phyloP scores from a whole-genome alignment of 2,888 invertebrate species.

The Saturnia pavonia region DNA sequence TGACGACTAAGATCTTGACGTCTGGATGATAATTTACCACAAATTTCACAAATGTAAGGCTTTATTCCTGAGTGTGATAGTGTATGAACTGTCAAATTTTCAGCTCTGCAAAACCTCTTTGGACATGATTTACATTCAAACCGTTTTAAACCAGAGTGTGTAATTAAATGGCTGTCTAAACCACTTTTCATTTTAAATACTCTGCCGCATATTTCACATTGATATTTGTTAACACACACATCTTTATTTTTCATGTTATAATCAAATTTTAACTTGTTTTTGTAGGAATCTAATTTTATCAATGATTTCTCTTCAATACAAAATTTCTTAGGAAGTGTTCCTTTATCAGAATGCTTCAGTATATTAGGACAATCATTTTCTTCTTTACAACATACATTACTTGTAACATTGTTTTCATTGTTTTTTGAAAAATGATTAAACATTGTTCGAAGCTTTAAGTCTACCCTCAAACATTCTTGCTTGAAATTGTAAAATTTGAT shows the following conservation, averaged over 20 bases:
- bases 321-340: background rate
- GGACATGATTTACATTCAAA: conserved; percentile 59
- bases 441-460: conserved; percentile 16
- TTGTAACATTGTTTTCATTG: background rate
- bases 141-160: conserved; percentile 55
- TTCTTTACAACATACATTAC: background rate
- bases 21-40: conserved; percentile 55
- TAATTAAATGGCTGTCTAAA: conserved; percentile 52
- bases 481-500: conserved; percentile 46
- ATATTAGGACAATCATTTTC: background rate
- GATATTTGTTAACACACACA: conserved; percentile 25
- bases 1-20: conserved; percentile 46
- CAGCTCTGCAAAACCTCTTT: conserved; percentile 59
- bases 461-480: conserved; percentile 37
- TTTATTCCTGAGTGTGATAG: conserved; percentile 73
- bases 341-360: background rate
- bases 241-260: background rate
- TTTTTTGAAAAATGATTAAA: background rate
- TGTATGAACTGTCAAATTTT: conserved; percentile 72
- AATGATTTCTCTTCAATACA: background rate
- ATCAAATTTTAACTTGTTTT: background rate
- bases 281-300: background rate
- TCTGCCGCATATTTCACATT: conserved; percentile 44
- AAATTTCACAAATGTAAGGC: conserved; percentile 74
- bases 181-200: conserved; percentile 37